Percentiles rank a stretch among this genome's conserved stretches.
Evolutionary conservation across 2,113 vertebrate species (phyloP).

Genomic region (Hepsetus odoe): DNA sequence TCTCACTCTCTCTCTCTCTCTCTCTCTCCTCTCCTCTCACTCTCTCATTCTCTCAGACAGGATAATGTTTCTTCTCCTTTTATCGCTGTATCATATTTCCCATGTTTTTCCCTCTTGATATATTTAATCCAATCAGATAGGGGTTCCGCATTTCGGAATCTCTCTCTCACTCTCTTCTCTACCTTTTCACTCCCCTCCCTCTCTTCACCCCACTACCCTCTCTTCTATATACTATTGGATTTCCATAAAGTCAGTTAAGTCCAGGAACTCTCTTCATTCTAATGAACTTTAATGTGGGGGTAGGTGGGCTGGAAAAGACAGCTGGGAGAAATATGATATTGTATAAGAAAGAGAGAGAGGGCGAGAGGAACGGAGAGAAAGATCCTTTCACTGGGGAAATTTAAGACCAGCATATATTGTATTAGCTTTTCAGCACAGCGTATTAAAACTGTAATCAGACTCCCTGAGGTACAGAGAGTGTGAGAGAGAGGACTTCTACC

Average conservation of each 20-base stretch:
- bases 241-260: slow-evolving; percentile 38
- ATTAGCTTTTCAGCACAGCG: slow-evolving; percentile 65
- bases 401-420: slow-evolving; percentile 66
- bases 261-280: slow-evolving; percentile 2
- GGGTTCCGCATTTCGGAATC: not conserved
- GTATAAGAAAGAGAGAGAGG: not conserved
- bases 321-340: slow-evolving; percentile 22
- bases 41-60: not conserved
- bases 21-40: no score
- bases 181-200: no score
- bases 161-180: not conserved
- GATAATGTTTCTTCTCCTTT: not conserved
- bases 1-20: no score
- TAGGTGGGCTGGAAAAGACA: slow-evolving; percentile 34
- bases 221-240: slow-evolving; percentile 9
- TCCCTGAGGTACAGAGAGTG: slow-evolving; percentile 50
- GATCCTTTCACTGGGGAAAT: slow-evolving; percentile 70
- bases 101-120: not conserved
- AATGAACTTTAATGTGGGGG: not conserved
- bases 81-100: slow-evolving; percentile 24
- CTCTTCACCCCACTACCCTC: not conserved
- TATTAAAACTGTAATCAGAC: slow-evolving; percentile 70
- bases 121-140: slow-evolving; percentile 35
- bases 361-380: no score
- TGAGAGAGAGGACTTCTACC: not conserved